Evolutionary conservation across 2,888 invertebrate genomes (phyloP).

Genomic region (Lamellibrachia columna): DNA sequence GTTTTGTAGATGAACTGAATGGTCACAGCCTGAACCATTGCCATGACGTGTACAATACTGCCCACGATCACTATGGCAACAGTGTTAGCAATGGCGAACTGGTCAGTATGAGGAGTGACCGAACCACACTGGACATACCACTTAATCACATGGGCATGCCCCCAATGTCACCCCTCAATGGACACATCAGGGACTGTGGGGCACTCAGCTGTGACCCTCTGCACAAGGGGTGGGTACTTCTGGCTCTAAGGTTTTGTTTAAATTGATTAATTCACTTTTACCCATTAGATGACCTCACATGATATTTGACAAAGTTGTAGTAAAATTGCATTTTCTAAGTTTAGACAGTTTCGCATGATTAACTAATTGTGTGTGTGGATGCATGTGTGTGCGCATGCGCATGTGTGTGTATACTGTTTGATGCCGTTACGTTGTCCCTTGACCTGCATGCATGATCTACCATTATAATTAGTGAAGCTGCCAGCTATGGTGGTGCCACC

Average conservation of each 20-base stretch:
- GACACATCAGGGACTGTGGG: not conserved
- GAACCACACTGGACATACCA: not conserved
- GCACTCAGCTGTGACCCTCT: not conserved
- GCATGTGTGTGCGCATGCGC: too few relatives aligned
- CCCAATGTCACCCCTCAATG: conserved; percentile 5
- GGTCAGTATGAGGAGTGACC: not conserved
- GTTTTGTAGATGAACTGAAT: not conserved
- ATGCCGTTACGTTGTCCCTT: too few relatives aligned
- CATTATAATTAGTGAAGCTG: too few relatives aligned
- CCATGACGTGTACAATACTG: not conserved
- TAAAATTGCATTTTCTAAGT: too few relatives aligned
- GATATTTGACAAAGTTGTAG: too few relatives aligned
- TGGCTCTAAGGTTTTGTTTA: not conserved
- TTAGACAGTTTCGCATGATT: too few relatives aligned
- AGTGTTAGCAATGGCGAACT: not conserved
- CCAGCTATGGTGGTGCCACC: not conserved
- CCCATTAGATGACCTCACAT: too few relatives aligned
- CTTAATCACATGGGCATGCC: conserved; percentile 10
- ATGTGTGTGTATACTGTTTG: too few relatives aligned
- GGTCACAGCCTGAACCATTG: not conserved
- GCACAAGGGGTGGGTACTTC: not conserved
- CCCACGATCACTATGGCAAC: conserved; percentile 12
- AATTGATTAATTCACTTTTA: not conserved
- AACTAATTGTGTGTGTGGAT: too few relatives aligned
- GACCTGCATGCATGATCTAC: too few relatives aligned